Evolutionary conservation across 2,113 vertebrate genomes (phyloP), one percentile per base, ranked within the genome.

Genomic region (Aphelocoma coerulescens): DNA sequence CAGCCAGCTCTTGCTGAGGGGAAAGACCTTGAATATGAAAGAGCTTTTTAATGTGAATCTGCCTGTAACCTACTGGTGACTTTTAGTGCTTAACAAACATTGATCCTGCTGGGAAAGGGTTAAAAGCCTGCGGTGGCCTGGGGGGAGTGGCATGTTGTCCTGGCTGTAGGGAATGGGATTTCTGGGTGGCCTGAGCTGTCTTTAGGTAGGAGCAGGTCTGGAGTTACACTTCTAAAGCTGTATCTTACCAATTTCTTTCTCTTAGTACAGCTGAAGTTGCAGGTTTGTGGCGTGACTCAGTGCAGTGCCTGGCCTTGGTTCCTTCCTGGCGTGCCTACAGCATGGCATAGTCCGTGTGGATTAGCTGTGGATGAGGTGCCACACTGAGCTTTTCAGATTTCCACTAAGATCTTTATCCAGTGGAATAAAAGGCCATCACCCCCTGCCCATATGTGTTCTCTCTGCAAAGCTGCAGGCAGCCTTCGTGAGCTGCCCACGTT

Each of bases 391-490:
- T 69, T 96, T 91, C 94, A 78, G 88, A 68, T 95, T 88, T 74
- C 57, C 75, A 6, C 77, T 91, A 68, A 93, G 91, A 93, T 96
- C 91, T 88, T 94, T 90, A 91, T 90, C 94, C 85, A 58, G 85
- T 12, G 16, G 73, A 77, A 90, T 93, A 95, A 93, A 95, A 91
- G 91, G 85, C 91, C 76, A 78, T 93, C 89, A 77, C 89, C 83
- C 63, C 84, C 88, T 94, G 95, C 86, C 93, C 88, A 54, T 92
- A 67, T 87, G 85, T 85, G 89, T 89, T 90, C 93, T 96, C 90
- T 82, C 22, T 54, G 85, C 83, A 62, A n/a, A 96, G 88, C 94
- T 85, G 78, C 77, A 61, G 88, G 75, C 88, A 89, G 88, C 76
- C 83, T 72, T 41, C 2, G 3, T 75, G 21, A 83, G 77, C 94